These are phyloP conservation scores for Chaetodon auriga DNA, from an alignment of 2,113 vertebrate genomes.

Conservation along the genomic window DNA sequence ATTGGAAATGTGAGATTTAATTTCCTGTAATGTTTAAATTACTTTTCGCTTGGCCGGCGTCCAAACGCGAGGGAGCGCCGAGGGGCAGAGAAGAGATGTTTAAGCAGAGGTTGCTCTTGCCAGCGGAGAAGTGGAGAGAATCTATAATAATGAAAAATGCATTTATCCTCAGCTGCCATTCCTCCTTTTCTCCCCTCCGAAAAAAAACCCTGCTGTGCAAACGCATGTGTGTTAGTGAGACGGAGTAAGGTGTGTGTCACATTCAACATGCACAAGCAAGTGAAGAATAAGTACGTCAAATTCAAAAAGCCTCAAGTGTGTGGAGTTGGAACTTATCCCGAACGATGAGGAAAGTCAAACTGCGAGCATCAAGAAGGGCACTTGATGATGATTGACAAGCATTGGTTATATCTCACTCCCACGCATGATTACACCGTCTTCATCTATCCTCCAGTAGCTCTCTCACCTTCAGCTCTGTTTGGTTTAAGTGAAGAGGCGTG, in stretches of 20 bases:
- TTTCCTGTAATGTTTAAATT: constrained; percentile 99
- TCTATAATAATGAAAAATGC: constrained; percentile 85
- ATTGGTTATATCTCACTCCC: constrained; percentile 72
- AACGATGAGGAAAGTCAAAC: constrained; percentile 74
- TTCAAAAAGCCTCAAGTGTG: constrained; percentile 49
- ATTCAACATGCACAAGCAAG: constrained; percentile 68
- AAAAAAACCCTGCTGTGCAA: constrained; percentile 49
- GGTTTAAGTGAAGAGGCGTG: constrained; percentile 78
- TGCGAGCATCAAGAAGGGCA: constrained; percentile 50
- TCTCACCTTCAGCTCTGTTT: constrained; percentile 79
- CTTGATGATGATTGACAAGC: constrained; percentile 82
- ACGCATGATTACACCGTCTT: constrained; percentile 73
- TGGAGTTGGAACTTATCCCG: constrained; percentile 62
- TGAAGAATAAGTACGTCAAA: constrained; percentile 53
- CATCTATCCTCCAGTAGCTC: constrained; percentile 72
- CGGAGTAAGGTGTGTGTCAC: constrained; percentile 69
- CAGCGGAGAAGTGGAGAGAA: constrained; percentile 82
- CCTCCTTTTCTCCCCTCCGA: constrained; percentile 52
- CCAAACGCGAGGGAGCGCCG: constrained; percentile 91
- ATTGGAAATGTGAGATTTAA: constrained; percentile 98
- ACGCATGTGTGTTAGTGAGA: constrained; percentile 63
- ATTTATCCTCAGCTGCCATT: constrained; percentile 79
- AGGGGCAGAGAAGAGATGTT: constrained; percentile 93
- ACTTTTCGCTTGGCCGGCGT: constrained; percentile 93
- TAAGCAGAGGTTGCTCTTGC: constrained; percentile 92